phyloP scores from a whole-genome alignment of 2,797 vertebrate genomes.

The Agapornis canus region DNA sequence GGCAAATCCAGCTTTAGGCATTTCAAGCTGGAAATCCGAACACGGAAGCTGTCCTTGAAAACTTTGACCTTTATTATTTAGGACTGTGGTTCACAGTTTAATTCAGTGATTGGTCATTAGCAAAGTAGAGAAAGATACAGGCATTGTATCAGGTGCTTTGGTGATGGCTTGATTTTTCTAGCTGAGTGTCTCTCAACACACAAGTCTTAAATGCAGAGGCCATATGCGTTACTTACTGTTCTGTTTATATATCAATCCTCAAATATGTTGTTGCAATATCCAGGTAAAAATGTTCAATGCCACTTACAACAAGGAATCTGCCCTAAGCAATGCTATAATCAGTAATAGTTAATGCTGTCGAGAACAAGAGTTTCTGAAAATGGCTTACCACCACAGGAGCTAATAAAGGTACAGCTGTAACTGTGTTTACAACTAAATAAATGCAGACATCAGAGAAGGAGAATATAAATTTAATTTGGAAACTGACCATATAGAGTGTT shows the following conservation, averaged over 20 bases:
- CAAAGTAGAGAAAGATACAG: not conserved
- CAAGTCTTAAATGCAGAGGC: slow-evolving; percentile 7
- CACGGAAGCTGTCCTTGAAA: not conserved
- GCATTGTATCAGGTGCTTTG: not conserved
- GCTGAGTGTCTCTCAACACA: not conserved
- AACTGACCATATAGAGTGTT: not conserved
- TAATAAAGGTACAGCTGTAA: not conserved
- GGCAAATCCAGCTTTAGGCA: not conserved
- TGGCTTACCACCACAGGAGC: not conserved
- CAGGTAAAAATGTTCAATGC: slow-evolving; percentile 34
- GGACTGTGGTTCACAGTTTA: not conserved
- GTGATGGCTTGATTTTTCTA: not conserved
- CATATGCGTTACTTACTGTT: not conserved
- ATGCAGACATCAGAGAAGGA: not conserved
- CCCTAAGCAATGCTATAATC: not conserved
- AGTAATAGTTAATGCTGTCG: not conserved
- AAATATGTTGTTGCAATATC: slow-evolving; percentile 18
- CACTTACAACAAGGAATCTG: slow-evolving; percentile 39
- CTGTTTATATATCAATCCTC: not conserved
- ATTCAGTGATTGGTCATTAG: not conserved
- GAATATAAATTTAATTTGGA: not conserved
- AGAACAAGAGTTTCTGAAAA: slow-evolving; percentile 30
- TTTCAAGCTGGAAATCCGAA: not conserved
- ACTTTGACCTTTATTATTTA: not conserved
- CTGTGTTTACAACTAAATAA: slow-evolving; percentile 12